Conservation (phyloP, 2,113 vertebrate genomes). For the Nipponia nippon region DNA sequence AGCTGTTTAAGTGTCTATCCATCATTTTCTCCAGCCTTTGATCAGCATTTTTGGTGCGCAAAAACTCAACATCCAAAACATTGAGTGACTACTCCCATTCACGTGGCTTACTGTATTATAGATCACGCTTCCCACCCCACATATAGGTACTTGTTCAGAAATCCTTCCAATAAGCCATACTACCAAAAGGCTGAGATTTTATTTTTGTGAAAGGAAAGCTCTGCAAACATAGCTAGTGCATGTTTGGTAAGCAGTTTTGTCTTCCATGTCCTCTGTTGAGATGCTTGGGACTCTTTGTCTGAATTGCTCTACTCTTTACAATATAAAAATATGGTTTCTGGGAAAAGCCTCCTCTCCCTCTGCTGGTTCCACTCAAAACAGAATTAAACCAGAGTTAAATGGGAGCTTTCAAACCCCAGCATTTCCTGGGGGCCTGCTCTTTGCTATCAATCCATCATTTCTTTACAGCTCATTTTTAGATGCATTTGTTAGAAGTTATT, state of each 20-base stretch:
- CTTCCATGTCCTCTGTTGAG: background rate
- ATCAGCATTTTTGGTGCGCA: background rate
- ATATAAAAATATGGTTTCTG: background rate
- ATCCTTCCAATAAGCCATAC: background rate
- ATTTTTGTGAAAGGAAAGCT: background rate
- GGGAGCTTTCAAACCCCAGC: constrained; percentile 11
- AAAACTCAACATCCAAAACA: background rate
- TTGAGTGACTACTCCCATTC: background rate
- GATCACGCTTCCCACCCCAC: background rate
- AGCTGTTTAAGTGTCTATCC: background rate
- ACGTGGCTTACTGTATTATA: background rate
- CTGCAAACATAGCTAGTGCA: background rate
- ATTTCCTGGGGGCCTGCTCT: constrained; percentile 8
- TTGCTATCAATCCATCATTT: constrained; percentile 6
- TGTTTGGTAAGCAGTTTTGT: background rate
- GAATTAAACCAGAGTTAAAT: constrained; percentile 1
- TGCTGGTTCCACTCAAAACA: background rate
- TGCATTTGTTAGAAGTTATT: background rate
- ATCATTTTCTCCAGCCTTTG: background rate
- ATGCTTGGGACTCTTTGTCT: background rate
- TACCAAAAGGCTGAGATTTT: background rate
- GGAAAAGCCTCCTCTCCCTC: background rate
- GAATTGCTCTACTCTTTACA: background rate
- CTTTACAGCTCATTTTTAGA: constrained; percentile 34
- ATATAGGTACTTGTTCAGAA: background rate